Base-by-base conservation (phyloP, 2,113 vertebrate genomes). In the Corythornis vintsioides region DNA sequence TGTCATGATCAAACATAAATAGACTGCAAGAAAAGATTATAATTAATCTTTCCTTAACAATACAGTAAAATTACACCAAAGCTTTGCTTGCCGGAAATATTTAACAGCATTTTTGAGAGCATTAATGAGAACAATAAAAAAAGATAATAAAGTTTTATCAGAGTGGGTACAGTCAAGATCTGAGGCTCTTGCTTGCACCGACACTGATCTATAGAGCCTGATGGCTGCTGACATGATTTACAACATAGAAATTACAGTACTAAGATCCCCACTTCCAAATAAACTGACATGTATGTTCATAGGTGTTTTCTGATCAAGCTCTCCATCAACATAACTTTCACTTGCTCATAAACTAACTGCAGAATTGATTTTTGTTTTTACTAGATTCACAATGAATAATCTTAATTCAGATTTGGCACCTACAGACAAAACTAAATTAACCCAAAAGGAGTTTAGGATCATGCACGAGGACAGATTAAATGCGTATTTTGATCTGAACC, bases 1-100 rank as follows among this genome's bases (percentile, higher is more conserved):
- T 94, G 95, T 96, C 96, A 94, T 29, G 59, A 96, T 82, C 97
- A 94, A 97, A 95, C 96, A 97, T 96, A 97, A 97, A 97, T 66
- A 97, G 95, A 95, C 65, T 53, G 71, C 74, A 85, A 93, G 94
- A 96, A 97, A 96, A 97, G 83, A 97, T 94, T 91, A 96, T 96
- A 96, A 96, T 97, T 96, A 97, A 97, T 97, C 97, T 97, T 95
- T 95, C 90, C 93, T 95, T 95, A 95, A 94, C 85, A 95, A 88
- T 94, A 95, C 50, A 89, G 60, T 90, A 93, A 94, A 97, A 95
- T 86, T 96, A 93, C 40, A 86, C 47, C 35, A 40, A 88, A 95
- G 81, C 47, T 88, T 69, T 71, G 48, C 88, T 97, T 95, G 92
- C 91, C 88, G 96, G 85, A 97, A 93, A 95, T 90, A 95, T 73